A percentile compares a stretch with the other conserved stretches of the same genome.
Conservation (phyloP, 2,113 vertebrate species). For the Willisornis vidua region DNA sequence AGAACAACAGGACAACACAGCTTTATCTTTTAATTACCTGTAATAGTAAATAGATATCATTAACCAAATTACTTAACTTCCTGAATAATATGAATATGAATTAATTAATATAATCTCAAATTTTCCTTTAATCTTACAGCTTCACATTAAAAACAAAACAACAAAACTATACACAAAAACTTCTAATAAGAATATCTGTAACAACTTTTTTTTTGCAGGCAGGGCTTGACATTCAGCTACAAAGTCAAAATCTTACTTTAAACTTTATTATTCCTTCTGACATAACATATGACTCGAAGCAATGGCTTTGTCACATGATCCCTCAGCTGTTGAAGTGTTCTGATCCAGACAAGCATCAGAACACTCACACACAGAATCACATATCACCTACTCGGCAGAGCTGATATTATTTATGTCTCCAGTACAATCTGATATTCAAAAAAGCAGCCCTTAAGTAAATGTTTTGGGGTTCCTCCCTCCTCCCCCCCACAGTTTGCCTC, state of each 20-base stretch:
- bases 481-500: neutral
- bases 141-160: neutral
- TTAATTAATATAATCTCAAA: neutral
- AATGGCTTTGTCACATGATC: neutral
- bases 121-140: neutral
- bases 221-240: neutral
- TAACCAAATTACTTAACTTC: neutral
- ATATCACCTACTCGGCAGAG: slow-evolving; percentile 55
- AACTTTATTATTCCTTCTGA: neutral
- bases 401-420: neutral
- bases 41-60: neutral
- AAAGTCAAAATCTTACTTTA: neutral
- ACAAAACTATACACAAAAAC: neutral
- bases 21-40: neutral
- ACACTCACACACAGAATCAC: slow-evolving; percentile 21
- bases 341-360: slow-evolving; percentile 25
- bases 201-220: neutral
- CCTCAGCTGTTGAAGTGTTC: slow-evolving; percentile 48
- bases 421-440: slow-evolving; percentile 21
- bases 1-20: neutral
- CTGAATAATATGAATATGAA: neutral
- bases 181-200: neutral
- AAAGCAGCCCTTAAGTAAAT: slow-evolving; percentile 5
- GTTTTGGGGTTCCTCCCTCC: neutral
- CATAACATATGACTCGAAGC: neutral